Percentiles rank a stretch among this genome's conserved stretches.
Evolutionary conservation across 2,888 invertebrate species (phyloP).

Genomic region (Minunthozetes semirufus): DNA sequence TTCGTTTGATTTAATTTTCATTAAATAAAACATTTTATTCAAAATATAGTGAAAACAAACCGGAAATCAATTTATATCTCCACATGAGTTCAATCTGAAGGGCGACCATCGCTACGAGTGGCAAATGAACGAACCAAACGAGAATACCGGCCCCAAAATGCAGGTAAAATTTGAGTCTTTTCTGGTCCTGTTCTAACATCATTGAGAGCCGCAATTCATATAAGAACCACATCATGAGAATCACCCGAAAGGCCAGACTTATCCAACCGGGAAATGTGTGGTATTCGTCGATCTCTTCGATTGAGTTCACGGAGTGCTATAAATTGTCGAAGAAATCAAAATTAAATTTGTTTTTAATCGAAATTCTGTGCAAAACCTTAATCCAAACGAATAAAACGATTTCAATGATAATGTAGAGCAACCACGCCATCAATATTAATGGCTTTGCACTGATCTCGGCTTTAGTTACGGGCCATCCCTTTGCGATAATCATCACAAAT

Average conservation of each 20-base stretch:
- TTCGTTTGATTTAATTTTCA: constrained; percentile 43
- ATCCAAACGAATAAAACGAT: constrained; percentile 92
- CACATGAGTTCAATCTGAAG: constrained; percentile 87
- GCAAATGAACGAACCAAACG: constrained; percentile 96
- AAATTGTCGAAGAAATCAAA: neutral
- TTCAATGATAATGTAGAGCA: constrained; percentile 81
- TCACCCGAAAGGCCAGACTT: constrained; percentile 73
- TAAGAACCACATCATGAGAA: constrained; percentile 84
- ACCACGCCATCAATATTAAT: constrained; percentile 78
- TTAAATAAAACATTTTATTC: neutral
- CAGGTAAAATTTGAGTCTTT: constrained; percentile 82
- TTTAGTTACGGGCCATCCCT: constrained; percentile 93
- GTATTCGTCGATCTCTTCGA: constrained; percentile 93
- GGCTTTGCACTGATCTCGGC: constrained; percentile 80
- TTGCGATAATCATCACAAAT: constrained; percentile 78
- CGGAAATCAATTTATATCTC: constrained; percentile 86
- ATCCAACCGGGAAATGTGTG: constrained; percentile 97
- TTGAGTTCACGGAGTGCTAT: constrained; percentile 61
- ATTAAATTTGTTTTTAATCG: neutral
- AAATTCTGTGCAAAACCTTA: constrained; percentile 61
- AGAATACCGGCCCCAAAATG: constrained; percentile 96
- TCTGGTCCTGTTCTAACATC: constrained; percentile 69
- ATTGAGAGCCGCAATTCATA: constrained; percentile 65
- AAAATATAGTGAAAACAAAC: constrained; percentile 53
- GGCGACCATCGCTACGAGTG: constrained; percentile 85